Evolutionary conservation across 2,113 vertebrate genomes (phyloP).

Genomic region (Platysternon megacephalum): DNA sequence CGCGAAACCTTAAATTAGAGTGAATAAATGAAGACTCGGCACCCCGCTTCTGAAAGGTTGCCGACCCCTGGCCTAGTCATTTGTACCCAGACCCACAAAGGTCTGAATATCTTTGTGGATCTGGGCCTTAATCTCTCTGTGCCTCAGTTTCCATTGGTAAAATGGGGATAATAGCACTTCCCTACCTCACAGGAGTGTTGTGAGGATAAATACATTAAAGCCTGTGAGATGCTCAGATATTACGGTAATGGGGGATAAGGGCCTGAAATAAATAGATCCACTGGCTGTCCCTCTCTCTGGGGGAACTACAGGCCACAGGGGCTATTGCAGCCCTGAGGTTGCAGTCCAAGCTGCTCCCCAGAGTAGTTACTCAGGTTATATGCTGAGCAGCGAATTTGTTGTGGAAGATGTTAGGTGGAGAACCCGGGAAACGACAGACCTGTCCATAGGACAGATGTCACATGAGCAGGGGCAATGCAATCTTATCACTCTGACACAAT

Average conservation of each 20-base stretch:
- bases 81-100: rapidly evolving
- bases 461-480: neutral
- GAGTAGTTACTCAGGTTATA: neutral
- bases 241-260: neutral
- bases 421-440: neutral
- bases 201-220: neutral
- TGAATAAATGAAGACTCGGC: too few species aligned
- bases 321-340: neutral
- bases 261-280: neutral
- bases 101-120: neutral
- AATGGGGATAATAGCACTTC: rapidly evolving
- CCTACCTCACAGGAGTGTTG: neutral
- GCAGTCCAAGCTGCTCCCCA: neutral
- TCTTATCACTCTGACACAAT: neutral
- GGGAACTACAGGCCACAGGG: neutral
- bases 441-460: neutral
- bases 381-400: neutral
- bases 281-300: neutral
- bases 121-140: neutral
- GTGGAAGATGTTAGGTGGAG: neutral
- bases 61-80: too few species aligned
- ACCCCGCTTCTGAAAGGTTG: too few species aligned
- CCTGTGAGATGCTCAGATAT: neutral
- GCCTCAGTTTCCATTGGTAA: neutral
- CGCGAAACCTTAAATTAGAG: too few species aligned